These are phyloP conservation scores for Lates japonicus DNA, from an alignment of 2,797 vertebrate genomes.

Conservation along the genomic window DNA sequence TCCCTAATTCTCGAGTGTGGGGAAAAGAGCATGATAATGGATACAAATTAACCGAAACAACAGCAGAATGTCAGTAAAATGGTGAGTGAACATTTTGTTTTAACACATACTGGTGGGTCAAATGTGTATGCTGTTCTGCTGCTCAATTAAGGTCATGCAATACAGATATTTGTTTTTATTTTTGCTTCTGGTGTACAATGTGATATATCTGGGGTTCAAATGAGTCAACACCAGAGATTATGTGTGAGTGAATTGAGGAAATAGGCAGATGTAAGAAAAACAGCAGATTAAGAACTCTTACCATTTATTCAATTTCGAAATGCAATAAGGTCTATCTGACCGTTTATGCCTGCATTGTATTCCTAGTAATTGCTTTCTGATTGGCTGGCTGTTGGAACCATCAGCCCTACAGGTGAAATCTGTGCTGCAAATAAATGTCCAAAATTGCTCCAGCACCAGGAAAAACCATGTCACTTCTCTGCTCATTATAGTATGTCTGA, in stretches of 20 bases:
- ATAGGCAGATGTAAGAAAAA: conserved; percentile 3
- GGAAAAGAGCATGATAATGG: neutral
- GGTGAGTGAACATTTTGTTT: conserved; percentile 4
- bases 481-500: conserved; percentile 52
- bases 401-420: conserved; percentile 19
- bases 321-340: conserved; percentile 28
- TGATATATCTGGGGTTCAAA: neutral
- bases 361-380: conserved; percentile 33
- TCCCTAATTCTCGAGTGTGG: neutral
- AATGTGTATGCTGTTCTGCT: neutral
- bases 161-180: neutral
- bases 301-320: conserved; percentile 20
- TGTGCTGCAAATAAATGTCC: conserved; percentile 39
- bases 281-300: neutral
- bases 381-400: conserved; percentile 19
- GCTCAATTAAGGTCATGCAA: neutral
- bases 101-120: neutral
- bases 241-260: neutral
- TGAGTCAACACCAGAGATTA: neutral
- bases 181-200: neutral
- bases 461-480: conserved; percentile 26
- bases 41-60: neutral
- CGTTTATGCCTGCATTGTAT: conserved; percentile 36
- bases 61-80: neutral
- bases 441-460: conserved; percentile 36